A percentile compares a stretch with the other conserved stretches of the same genome.
Evolutionary conservation across 92 coral and sea anemone species (phyloP).

Genomic region (Montipora capitata): DNA sequence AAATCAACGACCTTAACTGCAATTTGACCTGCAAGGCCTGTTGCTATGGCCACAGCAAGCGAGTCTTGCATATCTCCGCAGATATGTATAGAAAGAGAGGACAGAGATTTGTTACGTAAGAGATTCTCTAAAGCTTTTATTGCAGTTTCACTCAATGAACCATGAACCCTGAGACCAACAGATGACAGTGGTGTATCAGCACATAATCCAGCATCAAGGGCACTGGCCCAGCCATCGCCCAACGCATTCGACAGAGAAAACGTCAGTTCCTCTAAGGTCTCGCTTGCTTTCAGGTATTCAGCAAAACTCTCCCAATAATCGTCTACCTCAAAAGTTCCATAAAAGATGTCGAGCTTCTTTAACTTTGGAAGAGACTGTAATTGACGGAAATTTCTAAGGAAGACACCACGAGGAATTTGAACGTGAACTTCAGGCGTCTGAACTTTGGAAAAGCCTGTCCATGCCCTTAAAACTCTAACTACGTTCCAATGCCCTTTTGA

Average conservation of each 20-base stretch:
- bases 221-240: background rate
- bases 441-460: too few relatives aligned
- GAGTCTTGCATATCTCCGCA: background rate
- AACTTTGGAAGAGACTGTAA: too few relatives aligned
- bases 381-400: too few relatives aligned
- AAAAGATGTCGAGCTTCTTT: too few relatives aligned
- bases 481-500: too few relatives aligned
- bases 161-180: background rate
- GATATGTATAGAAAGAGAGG: background rate
- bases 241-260: too few relatives aligned
- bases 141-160: background rate
- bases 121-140: background rate
- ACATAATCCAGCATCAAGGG: too few relatives aligned
- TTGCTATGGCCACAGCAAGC: background rate
- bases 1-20: background rate
- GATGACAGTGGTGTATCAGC: background rate
- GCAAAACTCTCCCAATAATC: background rate
- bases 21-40: background rate
- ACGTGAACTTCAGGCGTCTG: too few relatives aligned
- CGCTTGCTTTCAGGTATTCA: background rate
- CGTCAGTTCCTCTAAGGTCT: background rate
- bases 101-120: background rate
- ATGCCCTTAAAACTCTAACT: too few relatives aligned
- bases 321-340: rapidly evolving
- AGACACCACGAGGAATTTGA: too few relatives aligned